Percentiles rank a stretch among this genome's conserved stretches.
Conservation (phyloP, 2,888 invertebrate species). For the Lutraria lutraria region DNA sequence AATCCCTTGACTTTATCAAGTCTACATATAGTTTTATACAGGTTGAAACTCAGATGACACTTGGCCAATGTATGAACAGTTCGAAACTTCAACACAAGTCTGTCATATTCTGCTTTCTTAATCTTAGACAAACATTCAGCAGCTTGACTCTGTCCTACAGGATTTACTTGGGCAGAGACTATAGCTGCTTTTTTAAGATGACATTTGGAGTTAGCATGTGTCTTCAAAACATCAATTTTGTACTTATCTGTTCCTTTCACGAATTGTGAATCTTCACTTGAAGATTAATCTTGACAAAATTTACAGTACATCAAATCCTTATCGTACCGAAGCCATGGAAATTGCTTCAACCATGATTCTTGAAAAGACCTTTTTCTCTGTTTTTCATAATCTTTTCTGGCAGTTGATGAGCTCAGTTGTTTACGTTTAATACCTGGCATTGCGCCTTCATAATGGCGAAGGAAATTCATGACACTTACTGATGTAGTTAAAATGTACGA, state of each 20-base stretch:
- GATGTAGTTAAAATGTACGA: too few relatives aligned
- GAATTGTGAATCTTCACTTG: neutral
- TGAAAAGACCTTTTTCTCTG: neutral
- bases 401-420: too few relatives aligned
- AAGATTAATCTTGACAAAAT: neutral
- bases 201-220: neutral
- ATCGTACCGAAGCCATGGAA: neutral
- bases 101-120: neutral
- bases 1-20: neutral
- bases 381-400: neutral
- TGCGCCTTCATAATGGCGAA: too few relatives aligned
- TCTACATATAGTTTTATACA: constrained; percentile 16
- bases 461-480: too few relatives aligned
- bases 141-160: neutral
- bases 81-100: neutral
- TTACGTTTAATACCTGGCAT: too few relatives aligned
- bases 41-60: neutral
- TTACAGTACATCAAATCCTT: neutral
- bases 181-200: neutral
- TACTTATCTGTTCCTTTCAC: neutral
- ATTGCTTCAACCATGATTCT: neutral
- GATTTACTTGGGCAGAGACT: neutral
- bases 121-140: neutral
- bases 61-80: neutral
- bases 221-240: neutral